These are phyloP conservation scores for Neuroterus valhalla DNA, from an alignment of 1,140 invertebrate species.

Conservation along the genomic window DNA sequence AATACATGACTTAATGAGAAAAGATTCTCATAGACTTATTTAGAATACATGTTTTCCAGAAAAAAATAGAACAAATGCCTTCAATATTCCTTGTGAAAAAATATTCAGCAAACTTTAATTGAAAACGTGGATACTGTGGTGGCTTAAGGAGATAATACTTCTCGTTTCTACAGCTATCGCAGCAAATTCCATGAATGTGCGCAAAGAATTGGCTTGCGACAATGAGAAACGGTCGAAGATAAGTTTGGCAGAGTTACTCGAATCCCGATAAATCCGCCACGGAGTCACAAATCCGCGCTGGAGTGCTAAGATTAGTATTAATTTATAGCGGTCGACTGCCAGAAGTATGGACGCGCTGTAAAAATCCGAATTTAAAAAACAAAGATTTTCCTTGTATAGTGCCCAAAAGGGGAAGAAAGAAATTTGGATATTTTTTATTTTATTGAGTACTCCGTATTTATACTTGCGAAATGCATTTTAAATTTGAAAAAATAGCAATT, in stretches of 20 bases:
- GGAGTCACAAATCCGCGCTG: slow-evolving; percentile 48
- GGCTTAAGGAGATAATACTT: background rate
- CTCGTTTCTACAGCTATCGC: background rate
- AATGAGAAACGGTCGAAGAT: slow-evolving; percentile 44
- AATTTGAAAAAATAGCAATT: too few species aligned
- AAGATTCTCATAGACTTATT: too few species aligned
- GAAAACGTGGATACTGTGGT: background rate
- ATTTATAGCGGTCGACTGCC: slow-evolving; percentile 52
- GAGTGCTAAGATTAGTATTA: slow-evolving; percentile 58
- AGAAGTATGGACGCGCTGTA: background rate
- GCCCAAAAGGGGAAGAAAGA: too few species aligned
- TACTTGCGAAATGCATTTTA: too few species aligned
- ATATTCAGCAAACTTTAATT: background rate
- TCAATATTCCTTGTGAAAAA: background rate
- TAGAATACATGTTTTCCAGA: too few species aligned
- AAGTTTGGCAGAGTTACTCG: slow-evolving; percentile 57
- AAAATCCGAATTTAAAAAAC: background rate
- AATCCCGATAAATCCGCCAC: slow-evolving; percentile 58
- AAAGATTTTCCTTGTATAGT: background rate
- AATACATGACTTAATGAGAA: too few species aligned
- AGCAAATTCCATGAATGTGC: slow-evolving; percentile 1
- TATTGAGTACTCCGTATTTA: too few species aligned
- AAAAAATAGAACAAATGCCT: background rate
- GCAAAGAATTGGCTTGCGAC: slow-evolving; percentile 13
- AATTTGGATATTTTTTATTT: too few species aligned